Conservation (phyloP, 2,888 invertebrate species). For the Troglohyphantes excavatus region DNA sequence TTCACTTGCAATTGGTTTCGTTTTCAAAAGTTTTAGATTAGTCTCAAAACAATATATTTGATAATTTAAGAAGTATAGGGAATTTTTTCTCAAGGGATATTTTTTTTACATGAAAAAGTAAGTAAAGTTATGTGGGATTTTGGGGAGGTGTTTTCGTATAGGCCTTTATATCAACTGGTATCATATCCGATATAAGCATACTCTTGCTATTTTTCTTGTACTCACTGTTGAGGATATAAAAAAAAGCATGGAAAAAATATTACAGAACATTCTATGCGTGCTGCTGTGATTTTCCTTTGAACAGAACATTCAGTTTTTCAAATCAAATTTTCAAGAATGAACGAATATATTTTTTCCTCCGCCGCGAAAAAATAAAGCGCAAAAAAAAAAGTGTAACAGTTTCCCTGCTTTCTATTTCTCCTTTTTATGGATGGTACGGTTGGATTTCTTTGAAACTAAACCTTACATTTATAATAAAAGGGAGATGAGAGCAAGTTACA, state of each 20-base stretch:
- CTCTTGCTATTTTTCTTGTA: not conserved
- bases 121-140: too few relatives aligned
- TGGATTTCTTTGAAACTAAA: constrained; percentile 46
- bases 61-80: too few relatives aligned
- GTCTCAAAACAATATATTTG: too few relatives aligned
- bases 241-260: not conserved
- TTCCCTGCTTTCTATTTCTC: not conserved
- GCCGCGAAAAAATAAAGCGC: not conserved
- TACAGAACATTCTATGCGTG: not conserved
- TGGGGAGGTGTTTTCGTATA: too few relatives aligned
- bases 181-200: too few relatives aligned
- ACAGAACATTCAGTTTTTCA: not conserved
- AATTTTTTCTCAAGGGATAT: too few relatives aligned
- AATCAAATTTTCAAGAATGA: constrained; percentile 1
- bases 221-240: not conserved
- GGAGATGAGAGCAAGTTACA: not conserved
- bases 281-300: not conserved
- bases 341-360: not conserved
- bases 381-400: not conserved
- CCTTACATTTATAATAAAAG: not conserved
- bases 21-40: too few relatives aligned
- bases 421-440: not conserved
- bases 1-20: too few relatives aligned
- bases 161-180: too few relatives aligned
- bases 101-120: too few relatives aligned